Percentiles rank a stretch among this genome's conserved stretches.
phyloP scores from a whole-genome alignment of 2,797 vertebrate species.

The Sebastes minor region DNA sequence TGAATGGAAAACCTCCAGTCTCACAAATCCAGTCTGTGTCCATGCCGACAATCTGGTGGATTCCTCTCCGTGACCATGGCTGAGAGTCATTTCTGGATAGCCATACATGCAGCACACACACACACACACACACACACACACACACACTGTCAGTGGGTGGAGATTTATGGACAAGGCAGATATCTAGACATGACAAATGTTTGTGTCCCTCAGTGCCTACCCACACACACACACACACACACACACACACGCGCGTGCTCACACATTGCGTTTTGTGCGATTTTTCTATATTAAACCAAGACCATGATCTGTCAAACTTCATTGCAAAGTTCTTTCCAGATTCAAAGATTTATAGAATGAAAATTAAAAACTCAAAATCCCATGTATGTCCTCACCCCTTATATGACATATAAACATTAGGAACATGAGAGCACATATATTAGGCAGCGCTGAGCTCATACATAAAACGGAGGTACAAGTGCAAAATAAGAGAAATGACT shows the following conservation, averaged over 20 bases:
- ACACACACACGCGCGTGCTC: too few relatives aligned
- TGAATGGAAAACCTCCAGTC: background rate
- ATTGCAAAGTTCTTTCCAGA: too few relatives aligned
- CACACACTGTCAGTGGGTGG: background rate
- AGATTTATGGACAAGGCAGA: constrained; percentile 13
- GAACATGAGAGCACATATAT: too few relatives aligned
- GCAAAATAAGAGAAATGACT: too few relatives aligned
- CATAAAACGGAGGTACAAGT: too few relatives aligned
- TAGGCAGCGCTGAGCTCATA: too few relatives aligned
- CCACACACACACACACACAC: background rate
- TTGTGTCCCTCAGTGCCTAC: background rate
- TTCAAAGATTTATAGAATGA: too few relatives aligned
- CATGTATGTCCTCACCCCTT: too few relatives aligned
- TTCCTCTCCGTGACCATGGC: background rate
- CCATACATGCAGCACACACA: background rate
- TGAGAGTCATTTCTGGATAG: background rate
- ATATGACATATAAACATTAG: too few relatives aligned
- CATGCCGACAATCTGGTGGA: background rate
- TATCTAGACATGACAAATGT: constrained; percentile 13
- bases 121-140: too few relatives aligned
- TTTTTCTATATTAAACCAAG: background rate
- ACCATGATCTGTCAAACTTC: background rate
- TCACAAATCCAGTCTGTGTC: background rate
- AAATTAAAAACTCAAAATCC: too few relatives aligned
- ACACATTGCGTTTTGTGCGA: background rate